Percentiles rank a stretch among this genome's conserved stretches.
These are phyloP conservation scores for Mobula birostris DNA, from an alignment of 2,113 vertebrate genomes.

Conservation along the genomic window DNA sequence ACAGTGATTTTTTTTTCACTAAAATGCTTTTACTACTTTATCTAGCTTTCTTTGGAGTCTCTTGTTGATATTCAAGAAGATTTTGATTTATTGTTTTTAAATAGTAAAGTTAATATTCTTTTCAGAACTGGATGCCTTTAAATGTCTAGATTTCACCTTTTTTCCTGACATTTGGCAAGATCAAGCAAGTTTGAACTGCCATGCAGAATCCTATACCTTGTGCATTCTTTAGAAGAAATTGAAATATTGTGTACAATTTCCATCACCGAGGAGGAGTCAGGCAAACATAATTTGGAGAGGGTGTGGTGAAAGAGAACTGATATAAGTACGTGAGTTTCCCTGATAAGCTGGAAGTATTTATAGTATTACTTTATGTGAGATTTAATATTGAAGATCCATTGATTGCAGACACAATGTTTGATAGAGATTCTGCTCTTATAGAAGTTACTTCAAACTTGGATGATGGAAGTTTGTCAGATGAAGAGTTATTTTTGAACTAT, in stretches of 20 bases:
- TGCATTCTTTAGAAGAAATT: not conserved
- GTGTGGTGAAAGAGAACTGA: not conserved
- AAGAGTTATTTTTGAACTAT: not conserved
- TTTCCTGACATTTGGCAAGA: not conserved
- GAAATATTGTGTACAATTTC: not conserved
- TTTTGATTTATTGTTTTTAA: not conserved
- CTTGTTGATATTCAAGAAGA: not conserved
- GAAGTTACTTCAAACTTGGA: not conserved
- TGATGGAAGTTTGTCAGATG: not conserved
- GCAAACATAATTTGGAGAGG: not conserved
- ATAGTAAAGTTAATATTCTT: not conserved
- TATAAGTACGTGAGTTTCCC: not conserved
- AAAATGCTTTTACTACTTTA: not conserved
- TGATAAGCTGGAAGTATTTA: slow-evolving; percentile 10
- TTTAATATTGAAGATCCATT: not conserved
- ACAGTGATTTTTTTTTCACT: not conserved
- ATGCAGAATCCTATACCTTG: not conserved
- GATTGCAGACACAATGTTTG: not conserved
- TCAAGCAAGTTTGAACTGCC: not conserved
- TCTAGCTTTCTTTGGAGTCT: not conserved
- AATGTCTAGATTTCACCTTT: no score
- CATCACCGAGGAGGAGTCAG: not conserved
- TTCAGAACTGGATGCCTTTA: not conserved
- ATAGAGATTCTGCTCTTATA: not conserved
- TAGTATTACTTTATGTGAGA: not conserved